Percentiles rank a stretch among this genome's conserved stretches.
These are phyloP conservation scores for Gnathonemus echidnorhynchus DNA, from an alignment of 2,113 vertebrate genomes.

Conservation along the genomic window DNA sequence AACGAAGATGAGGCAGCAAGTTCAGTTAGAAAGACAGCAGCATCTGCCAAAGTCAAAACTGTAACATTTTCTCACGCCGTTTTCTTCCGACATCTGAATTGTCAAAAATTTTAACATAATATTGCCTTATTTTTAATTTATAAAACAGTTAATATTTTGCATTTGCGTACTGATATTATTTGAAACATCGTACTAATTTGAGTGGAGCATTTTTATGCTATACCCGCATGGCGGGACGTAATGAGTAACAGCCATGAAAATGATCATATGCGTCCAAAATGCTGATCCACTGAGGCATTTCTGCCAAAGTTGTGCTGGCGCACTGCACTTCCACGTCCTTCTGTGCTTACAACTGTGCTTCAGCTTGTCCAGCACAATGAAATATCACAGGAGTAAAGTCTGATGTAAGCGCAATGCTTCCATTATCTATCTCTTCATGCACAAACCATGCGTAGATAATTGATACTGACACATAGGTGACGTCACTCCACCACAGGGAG, in stretches of 20 bases:
- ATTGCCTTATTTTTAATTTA: not conserved
- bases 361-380: not conserved
- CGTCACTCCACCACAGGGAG: not conserved
- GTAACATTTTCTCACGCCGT: not conserved
- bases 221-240: not conserved
- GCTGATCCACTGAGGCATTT: not conserved
- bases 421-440: not conserved
- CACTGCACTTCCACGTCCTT: not conserved
- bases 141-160: not conserved
- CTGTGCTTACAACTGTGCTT: not conserved
- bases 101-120: not conserved
- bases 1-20: not conserved
- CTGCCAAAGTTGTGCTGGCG: not conserved
- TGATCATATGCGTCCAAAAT: not conserved
- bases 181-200: not conserved
- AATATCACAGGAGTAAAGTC: not conserved
- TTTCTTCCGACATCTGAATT: not conserved
- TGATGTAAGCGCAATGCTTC: not conserved
- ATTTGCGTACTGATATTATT: not conserved
- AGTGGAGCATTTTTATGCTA: not conserved
- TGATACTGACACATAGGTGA: not conserved
- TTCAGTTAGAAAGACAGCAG: not conserved
- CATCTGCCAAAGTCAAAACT: not conserved
- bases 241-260: not conserved
- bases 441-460: not conserved